Evolutionary conservation across 2,888 invertebrate genomes (phyloP), one percentile per base, ranked within the genome.

Genomic region (Cactoblastis cactorum): DNA sequence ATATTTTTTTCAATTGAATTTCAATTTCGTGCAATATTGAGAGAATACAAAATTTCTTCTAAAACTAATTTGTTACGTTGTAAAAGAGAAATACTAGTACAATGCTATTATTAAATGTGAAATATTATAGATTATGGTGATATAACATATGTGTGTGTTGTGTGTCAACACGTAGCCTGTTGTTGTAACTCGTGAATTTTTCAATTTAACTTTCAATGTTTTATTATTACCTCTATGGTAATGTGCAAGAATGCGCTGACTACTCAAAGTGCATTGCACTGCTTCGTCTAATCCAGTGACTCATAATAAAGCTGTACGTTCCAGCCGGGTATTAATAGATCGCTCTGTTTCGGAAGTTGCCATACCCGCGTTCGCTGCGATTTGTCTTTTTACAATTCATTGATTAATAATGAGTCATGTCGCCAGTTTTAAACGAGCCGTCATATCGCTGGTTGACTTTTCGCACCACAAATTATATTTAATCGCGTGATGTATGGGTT

Each of bases 401-500:
- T 57, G 54, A 53, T 54, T 52, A 52, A 58, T 59, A 53, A 51
- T 38, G 58, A 56, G 59, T 62, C 58, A 57, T 59, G 59, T 57
- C 56, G 49, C 55, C 12, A 22, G 14, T 32, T 43, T 41, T 32
- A 28, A 43, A 43, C 43, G 28, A 43, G 15, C 28, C 43, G 43
- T 43, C 28, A 32, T 28, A 43, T 59, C 59, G 58, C 54, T 58
- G 53, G 59, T 22, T 48, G 61, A 58, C 56, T 58, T 63, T 61
- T 60, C 56, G 56, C 62, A 57, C 58, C 62, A 62, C 62, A 65
- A 67, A 63, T 63, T 58, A 60, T 55, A 58, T 61, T 59, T 58
- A 65, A 49, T 62, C 53, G 35, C 41, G 53, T 67, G 62, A 69
- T 67, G 61, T 69, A 73, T 59, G 64, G 56, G 49, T 55, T 50